Evolutionary conservation across 2,888 invertebrate genomes (phyloP).

Genomic region (Scrobipalpa costella): DNA sequence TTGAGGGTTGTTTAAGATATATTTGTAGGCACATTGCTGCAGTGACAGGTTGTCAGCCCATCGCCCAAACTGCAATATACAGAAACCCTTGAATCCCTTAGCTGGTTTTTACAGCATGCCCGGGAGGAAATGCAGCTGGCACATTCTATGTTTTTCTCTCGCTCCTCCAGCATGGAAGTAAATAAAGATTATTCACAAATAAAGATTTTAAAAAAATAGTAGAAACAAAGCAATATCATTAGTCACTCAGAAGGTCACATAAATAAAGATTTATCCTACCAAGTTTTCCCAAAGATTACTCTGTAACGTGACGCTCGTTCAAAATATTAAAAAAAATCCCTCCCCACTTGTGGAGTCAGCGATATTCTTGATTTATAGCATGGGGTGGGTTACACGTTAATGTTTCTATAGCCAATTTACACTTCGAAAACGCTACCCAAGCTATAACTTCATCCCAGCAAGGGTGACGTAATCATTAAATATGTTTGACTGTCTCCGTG

Average conservation of each 20-base stretch:
- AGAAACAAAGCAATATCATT: too few relatives aligned
- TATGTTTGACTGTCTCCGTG: neutral
- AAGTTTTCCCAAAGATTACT: conserved; percentile 15
- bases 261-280: conserved; percentile 10
- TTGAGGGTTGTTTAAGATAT: too few relatives aligned
- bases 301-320: conserved; percentile 15
- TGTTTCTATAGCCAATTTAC: conserved; percentile 22
- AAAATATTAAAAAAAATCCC: conserved; percentile 17
- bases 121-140: too few relatives aligned
- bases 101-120: too few relatives aligned
- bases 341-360: conserved; percentile 26
- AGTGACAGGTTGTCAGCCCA: too few relatives aligned
- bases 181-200: too few relatives aligned
- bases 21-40: too few relatives aligned
- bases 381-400: conserved; percentile 20
- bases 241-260: neutral
- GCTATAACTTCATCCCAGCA: conserved; percentile 10
- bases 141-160: too few relatives aligned
- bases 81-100: too few relatives aligned
- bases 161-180: too few relatives aligned
- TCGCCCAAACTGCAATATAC: too few relatives aligned
- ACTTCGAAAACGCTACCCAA: conserved; percentile 6
- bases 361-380: conserved; percentile 25
- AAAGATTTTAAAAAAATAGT: too few relatives aligned
- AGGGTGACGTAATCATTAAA: neutral